Evolutionary conservation across 2,113 vertebrate genomes (phyloP), one percentile per base, ranked within the genome.

Genomic region (Caracal caracal): DNA sequence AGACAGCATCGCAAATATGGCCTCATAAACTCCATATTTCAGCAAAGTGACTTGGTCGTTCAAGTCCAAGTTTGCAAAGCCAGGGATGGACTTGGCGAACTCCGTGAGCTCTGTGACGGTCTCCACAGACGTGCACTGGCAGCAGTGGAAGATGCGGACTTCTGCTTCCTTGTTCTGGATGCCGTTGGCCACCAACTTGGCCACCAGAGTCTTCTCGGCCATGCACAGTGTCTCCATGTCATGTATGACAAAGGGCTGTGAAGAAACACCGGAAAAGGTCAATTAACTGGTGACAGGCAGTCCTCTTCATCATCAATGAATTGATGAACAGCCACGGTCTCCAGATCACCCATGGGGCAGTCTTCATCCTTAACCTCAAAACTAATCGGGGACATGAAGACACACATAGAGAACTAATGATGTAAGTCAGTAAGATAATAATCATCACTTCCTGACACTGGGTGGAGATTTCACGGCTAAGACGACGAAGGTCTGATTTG

Each of bases 221-320:
- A 99, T 99, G 56, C 99, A 99, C 86, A 99, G 96, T 0, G 99
- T 99, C 66, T 99, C 99, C 99, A 99, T 99, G 97, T 99, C 99
- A 0, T 99, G 99, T 93, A 99, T 99, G 96, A 99, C 99, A 40
- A 99, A 99, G 3, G 99, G 99, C 99, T 99, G 97, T 4, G 88
- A 97, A 82, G 87, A 71, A 76, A 97, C 88, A 9, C 9, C 19
- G 0, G 0, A 0, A 47, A 33, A 0, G 73, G 90, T 26, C 76
- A 26, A 51, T 43, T 1, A 0, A 8, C 6, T 1, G 11, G 26
- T 0, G 70, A 30, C 11, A 2, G 33, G 35, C 5, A 33, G 2
- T 0, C 22, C 33, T 26, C 56, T 10, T 15, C 35, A 20, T 1
- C 1, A 30, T 16, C 37, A 3, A 0, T 0, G 19, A 9, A 15